These are phyloP conservation scores for Trichogramma dendrolimi DNA, from an alignment of 2,888 invertebrate species.

Conservation along the genomic window DNA sequence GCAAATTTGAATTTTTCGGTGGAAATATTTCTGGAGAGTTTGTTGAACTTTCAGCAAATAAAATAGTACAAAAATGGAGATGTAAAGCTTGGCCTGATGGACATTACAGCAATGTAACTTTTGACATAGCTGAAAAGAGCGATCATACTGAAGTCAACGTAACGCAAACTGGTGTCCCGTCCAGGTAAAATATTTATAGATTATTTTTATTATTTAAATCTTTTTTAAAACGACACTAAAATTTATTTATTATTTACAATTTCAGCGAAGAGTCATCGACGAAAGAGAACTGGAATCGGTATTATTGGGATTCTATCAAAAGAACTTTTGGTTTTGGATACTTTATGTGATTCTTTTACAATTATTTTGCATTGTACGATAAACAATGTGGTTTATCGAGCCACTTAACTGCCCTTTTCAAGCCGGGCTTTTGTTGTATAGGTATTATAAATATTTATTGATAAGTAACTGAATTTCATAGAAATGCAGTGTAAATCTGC, in stretches of 20 bases:
- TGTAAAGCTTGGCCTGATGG: constrained; percentile 91
- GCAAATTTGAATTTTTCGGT: constrained; percentile 76
- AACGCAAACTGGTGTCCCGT: constrained; percentile 81
- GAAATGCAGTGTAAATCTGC: not conserved
- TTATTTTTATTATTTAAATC: constrained; percentile 1
- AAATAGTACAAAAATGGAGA: constrained; percentile 87
- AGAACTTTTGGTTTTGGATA: constrained; percentile 86
- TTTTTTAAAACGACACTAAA: constrained; percentile 1
- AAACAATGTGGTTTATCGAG: too few relatives aligned
- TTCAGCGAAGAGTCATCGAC: constrained; percentile 71
- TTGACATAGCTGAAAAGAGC: constrained; percentile 80
- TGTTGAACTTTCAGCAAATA: constrained; percentile 74
- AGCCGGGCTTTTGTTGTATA: constrained; percentile 19
- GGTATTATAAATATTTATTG: constrained; percentile 41
- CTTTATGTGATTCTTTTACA: constrained; percentile 52
- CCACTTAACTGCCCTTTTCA: constrained; percentile 12
- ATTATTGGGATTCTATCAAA: constrained; percentile 94
- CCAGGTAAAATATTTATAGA: constrained; percentile 51
- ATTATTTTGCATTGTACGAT: too few relatives aligned
- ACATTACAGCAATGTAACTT: constrained; percentile 83
- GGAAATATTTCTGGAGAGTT: constrained; percentile 91
- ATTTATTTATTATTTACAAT: constrained; percentile 23
- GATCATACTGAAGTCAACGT: constrained; percentile 83
- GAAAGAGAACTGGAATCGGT: constrained; percentile 83
- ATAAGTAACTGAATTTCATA: constrained; percentile 39